Evolutionary conservation across 2,888 invertebrate genomes (phyloP).

Genomic region (Pilophorus perplexus): DNA sequence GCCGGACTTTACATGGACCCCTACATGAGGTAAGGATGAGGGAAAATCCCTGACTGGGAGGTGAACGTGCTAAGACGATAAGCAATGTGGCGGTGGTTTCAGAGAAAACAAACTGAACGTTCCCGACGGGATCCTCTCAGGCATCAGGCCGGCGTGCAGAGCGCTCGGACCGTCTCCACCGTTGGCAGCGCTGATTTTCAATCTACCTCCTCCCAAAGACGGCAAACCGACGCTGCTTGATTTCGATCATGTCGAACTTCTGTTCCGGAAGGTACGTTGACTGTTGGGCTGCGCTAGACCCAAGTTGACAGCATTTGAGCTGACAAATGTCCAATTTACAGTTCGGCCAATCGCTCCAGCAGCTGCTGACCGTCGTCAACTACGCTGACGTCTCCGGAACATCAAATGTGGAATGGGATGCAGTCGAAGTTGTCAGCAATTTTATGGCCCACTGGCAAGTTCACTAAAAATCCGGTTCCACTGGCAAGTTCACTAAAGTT

Average conservation of each 20-base stretch:
- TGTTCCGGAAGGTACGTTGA: slow-evolving; percentile 72
- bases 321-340: too few species aligned
- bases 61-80: too few species aligned
- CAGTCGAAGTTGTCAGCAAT: slow-evolving; percentile 76
- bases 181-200: slow-evolving; percentile 77
- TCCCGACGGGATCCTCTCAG: slow-evolving; percentile 46
- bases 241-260: slow-evolving; percentile 69
- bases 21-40: slow-evolving; percentile 57
- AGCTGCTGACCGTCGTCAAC: slow-evolving; percentile 75
- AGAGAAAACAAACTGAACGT: not conserved
- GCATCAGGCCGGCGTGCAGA: slow-evolving; percentile 58
- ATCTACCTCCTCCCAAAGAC: slow-evolving; percentile 66
- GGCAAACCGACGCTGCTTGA: slow-evolving; percentile 67
- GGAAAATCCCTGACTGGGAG: too few species aligned
- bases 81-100: too few species aligned
- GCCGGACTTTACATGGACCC: slow-evolving; percentile 87
- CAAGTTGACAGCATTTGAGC: not conserved
- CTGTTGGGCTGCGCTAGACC: too few species aligned
- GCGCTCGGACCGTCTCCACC: slow-evolving; percentile 63
- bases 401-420: slow-evolving; percentile 91
- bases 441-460: slow-evolving; percentile 74
- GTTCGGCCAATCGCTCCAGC: slow-evolving; percentile 85
- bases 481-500: too few species aligned
- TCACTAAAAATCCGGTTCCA: too few species aligned
- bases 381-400: slow-evolving; percentile 82